Conservation (phyloP, 2,113 vertebrate species). For the Labeo catla region DNA sequence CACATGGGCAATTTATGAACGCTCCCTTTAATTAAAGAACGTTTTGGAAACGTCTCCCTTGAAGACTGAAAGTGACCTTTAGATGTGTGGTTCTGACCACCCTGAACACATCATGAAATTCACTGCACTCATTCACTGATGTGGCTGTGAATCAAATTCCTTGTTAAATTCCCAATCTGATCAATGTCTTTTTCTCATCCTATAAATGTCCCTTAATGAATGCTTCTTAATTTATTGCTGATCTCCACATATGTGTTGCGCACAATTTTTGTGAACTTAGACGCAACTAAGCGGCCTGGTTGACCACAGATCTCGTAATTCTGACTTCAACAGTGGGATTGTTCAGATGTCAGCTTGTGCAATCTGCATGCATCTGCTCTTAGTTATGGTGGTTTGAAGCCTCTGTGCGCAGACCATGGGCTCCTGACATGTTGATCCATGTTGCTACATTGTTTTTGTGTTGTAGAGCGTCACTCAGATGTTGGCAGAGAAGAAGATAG, state of each 20-base stretch:
- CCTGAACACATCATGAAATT: slow-evolving; percentile 16
- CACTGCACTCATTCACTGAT: neutral
- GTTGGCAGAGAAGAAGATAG: neutral
- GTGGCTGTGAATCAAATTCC: slow-evolving; percentile 1
- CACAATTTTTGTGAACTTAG: neutral
- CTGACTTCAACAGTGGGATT: slow-evolving; percentile 33
- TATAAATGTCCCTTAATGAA: slow-evolving; percentile 27
- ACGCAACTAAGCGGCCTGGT: slow-evolving; percentile 18
- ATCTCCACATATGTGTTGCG: neutral
- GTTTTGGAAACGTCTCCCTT: slow-evolving; percentile 3
- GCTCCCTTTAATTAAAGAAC: slow-evolving; percentile 44
- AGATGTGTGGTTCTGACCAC: slow-evolving; percentile 24
- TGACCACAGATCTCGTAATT: slow-evolving; percentile 51
- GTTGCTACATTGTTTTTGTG: slow-evolving; percentile 29
- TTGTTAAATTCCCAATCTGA: slow-evolving; percentile 36
- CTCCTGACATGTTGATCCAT: slow-evolving; percentile 36
- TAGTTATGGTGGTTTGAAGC: slow-evolving; percentile 46
- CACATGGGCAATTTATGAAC: slow-evolving; percentile 16
- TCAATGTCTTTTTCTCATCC: slow-evolving; percentile 29
- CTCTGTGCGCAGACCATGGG: slow-evolving; percentile 1
- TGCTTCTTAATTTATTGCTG: neutral
- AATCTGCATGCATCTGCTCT: slow-evolving; percentile 50
- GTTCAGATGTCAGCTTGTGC: slow-evolving; percentile 42
- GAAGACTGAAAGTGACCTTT: slow-evolving; percentile 36
- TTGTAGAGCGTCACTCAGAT: slow-evolving; percentile 34